Conservation (phyloP, 2,113 vertebrate genomes). For the Ariopsis seemanni region DNA sequence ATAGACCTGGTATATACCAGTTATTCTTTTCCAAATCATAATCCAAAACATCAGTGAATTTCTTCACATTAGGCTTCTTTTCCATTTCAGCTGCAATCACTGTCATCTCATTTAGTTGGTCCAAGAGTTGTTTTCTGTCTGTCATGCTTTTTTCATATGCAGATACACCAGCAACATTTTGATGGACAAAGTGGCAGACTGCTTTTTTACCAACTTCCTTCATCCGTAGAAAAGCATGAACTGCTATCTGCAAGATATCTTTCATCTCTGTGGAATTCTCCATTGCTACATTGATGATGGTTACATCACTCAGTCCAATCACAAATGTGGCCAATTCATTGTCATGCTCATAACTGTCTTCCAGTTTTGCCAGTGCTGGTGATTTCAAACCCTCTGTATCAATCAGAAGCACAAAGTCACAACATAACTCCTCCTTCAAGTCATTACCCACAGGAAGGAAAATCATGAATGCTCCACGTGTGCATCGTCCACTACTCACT, state of each 20-base stretch:
- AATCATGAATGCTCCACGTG: slow-evolving; percentile 71
- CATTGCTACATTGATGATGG: slow-evolving; percentile 70
- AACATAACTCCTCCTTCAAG: slow-evolving; percentile 53
- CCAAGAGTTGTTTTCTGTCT: slow-evolving; percentile 64
- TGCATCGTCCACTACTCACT: slow-evolving; percentile 71
- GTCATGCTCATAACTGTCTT: slow-evolving; percentile 67
- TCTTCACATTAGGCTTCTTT: slow-evolving; percentile 38
- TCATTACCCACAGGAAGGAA: slow-evolving; percentile 59
- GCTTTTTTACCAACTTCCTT: slow-evolving; percentile 67
- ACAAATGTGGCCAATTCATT: slow-evolving; percentile 75
- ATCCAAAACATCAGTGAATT: slow-evolving; percentile 64
- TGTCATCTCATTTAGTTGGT: slow-evolving; percentile 68
- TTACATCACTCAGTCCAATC: slow-evolving; percentile 76
- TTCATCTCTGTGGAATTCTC: slow-evolving; percentile 63
- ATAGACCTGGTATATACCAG: slow-evolving; percentile 70
- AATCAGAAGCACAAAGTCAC: slow-evolving; percentile 65
- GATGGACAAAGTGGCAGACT: slow-evolving; percentile 75
- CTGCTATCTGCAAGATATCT: slow-evolving; percentile 61
- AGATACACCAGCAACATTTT: slow-evolving; percentile 69
- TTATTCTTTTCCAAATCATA: slow-evolving; percentile 60
- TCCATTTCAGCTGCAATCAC: slow-evolving; percentile 66
- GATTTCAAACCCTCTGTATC: slow-evolving; percentile 66
- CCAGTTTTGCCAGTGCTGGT: slow-evolving; percentile 50
- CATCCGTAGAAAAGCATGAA: slow-evolving; percentile 65
- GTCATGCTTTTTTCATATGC: slow-evolving; percentile 59